These are phyloP conservation scores for Rhynchophorus ferrugineus DNA, from an alignment of 1,140 invertebrate genomes.

Conservation along the genomic window DNA sequence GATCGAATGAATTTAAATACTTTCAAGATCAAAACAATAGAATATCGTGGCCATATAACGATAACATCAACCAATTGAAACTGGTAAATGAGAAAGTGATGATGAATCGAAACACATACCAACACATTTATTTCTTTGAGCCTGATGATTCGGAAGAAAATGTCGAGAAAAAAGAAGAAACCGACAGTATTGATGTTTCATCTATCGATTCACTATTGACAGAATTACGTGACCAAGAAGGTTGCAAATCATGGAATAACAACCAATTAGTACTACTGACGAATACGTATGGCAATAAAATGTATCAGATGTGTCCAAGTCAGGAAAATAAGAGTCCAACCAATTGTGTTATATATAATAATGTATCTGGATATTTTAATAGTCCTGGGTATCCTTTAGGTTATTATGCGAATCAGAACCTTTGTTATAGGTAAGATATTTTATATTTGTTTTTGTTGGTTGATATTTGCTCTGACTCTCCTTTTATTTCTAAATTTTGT, in stretches of 20 bases:
- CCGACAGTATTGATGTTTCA: slow-evolving; percentile 26
- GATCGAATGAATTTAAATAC: slow-evolving; percentile 25
- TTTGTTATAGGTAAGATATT: slow-evolving; percentile 33
- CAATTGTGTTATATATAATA: slow-evolving; percentile 27
- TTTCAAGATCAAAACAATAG: slow-evolving; percentile 32
- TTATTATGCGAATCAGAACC: slow-evolving; percentile 31
- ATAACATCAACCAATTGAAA: slow-evolving; percentile 16
- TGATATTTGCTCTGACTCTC: too few species aligned
- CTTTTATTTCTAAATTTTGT: too few species aligned
- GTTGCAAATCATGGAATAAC: slow-evolving; percentile 26
- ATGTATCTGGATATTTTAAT: slow-evolving; percentile 30
- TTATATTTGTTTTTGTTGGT: too few species aligned
- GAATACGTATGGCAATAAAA: slow-evolving; percentile 5
- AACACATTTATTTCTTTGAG: slow-evolving; percentile 32
- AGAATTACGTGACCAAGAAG: slow-evolving; percentile 15
- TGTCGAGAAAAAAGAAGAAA: slow-evolving; percentile 28
- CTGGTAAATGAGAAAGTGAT: slow-evolving; percentile 21
- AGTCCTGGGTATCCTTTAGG: slow-evolving; percentile 35
- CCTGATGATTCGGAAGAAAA: slow-evolving; percentile 10
- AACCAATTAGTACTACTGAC: slow-evolving; percentile 19
- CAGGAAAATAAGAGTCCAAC: slow-evolving; percentile 1
- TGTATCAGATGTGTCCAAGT: slow-evolving; percentile 14
- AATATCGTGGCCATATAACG: slow-evolving; percentile 18
- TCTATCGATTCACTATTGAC: slow-evolving; percentile 22
- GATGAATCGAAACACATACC: slow-evolving; percentile 11